These are phyloP conservation scores for Lutjanus campechanus DNA, from an alignment of 2,797 vertebrate genomes.

Conservation along the genomic window DNA sequence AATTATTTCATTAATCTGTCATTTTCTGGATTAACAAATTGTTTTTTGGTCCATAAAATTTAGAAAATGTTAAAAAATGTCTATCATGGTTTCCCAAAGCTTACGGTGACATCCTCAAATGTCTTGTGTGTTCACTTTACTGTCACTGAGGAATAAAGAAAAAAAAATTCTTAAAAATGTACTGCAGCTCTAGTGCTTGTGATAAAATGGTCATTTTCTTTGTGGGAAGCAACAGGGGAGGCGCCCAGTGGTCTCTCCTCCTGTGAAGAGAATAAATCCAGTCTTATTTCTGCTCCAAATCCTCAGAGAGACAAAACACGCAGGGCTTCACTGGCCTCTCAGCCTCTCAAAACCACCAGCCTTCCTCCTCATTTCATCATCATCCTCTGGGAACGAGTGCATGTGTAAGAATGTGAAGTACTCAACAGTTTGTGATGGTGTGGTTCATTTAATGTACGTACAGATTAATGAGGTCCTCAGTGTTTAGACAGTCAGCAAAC, in stretches of 20 bases:
- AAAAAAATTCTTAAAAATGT: too few species aligned
- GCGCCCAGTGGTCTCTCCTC: not conserved
- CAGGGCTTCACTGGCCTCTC: not conserved
- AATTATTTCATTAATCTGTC: too few species aligned
- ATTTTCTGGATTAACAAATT: too few species aligned
- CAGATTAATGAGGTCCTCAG: not conserved
- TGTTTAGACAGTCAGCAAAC: too few species aligned
- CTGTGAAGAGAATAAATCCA: conserved; percentile 18
- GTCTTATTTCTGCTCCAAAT: conserved; percentile 16
- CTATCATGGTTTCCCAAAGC: too few species aligned
- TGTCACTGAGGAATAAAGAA: too few species aligned
- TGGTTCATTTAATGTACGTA: not conserved
- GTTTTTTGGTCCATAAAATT: too few species aligned
- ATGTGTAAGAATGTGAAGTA: not conserved
- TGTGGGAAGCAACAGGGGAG: not conserved
- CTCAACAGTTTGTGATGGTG: not conserved
- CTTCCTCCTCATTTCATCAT: conserved; percentile 16
- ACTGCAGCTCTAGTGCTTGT: too few species aligned
- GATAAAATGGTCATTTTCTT: not conserved
- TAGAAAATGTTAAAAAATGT: too few species aligned
- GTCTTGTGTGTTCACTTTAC: too few species aligned
- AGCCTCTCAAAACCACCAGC: not conserved
- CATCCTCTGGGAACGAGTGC: not conserved
- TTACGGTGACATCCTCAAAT: too few species aligned
- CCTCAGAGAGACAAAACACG: conserved; percentile 30